These are phyloP conservation scores for Diarsia brunnea DNA, from an alignment of 2,888 invertebrate species.

Conservation along the genomic window DNA sequence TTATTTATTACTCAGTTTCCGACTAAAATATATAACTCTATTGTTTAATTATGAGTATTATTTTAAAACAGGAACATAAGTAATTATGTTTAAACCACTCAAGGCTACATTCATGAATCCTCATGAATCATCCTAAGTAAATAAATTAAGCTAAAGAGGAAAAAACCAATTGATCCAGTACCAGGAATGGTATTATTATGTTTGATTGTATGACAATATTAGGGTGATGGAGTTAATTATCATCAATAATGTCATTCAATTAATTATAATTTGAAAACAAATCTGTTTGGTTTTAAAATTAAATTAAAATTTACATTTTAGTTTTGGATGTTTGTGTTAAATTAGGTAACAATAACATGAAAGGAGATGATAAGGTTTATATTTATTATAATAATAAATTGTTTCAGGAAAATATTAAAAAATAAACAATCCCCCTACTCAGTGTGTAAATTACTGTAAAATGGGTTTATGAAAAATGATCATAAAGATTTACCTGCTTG, in stretches of 20 bases:
- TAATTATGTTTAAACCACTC: constrained; percentile 38
- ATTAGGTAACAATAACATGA: neutral
- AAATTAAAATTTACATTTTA: constrained; percentile 1
- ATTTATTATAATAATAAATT: neutral
- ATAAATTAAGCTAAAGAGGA: constrained; percentile 38
- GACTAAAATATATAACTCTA: neutral
- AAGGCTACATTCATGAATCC: constrained; percentile 55
- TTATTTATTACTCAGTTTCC: constrained; percentile 9
- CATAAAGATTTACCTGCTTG: constrained; percentile 82
- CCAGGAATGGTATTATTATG: neutral
- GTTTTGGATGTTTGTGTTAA: neutral
- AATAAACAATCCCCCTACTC: neutral
- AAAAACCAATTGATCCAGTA: constrained; percentile 26
- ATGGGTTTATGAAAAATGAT: constrained; percentile 6
- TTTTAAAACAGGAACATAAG: constrained; percentile 46
- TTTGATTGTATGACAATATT: constrained; percentile 13
- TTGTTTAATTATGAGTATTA: constrained; percentile 12
- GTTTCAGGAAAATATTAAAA: neutral
- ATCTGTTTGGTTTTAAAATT: neutral
- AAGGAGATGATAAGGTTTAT: neutral
- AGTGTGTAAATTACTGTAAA: neutral
- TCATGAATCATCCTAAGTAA: constrained; percentile 47
- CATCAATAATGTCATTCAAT: neutral
- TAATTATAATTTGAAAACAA: neutral
- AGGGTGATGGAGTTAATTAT: neutral